Evolutionary conservation across 2,888 invertebrate genomes (phyloP), one percentile per base, ranked within the genome.

Genomic region (Brachycybe producta): DNA sequence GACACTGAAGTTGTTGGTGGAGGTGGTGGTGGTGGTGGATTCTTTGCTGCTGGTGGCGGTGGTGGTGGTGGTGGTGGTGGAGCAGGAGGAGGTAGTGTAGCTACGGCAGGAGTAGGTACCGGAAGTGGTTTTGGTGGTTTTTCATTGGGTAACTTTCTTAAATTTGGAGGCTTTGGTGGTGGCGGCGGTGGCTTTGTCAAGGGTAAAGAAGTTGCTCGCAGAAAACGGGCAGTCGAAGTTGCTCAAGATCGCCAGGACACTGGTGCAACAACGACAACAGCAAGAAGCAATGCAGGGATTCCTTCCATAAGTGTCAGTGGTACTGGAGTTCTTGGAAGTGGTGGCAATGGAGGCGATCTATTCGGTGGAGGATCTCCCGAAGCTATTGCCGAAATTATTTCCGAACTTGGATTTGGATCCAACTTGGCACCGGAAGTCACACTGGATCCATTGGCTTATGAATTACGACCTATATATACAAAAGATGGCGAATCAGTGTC

Each of bases 81-180:
- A 13, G 24, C 13, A 5, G 24, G 21, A 3, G 41, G 41, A 5
- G 40, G 40, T 2, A 23, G 40, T 2, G 40, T 17, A 39, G 17
- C 23, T 5, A 35, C 17, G 15, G 35, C 15, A 15, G 35, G 35
- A 15, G 35, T n/a, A 4, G 35, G 35, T n/a, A n/a, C n/a, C n/a
- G n/a, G n/a, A n/a, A n/a, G n/a, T n/a, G n/a, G n/a, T n/a, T n/a
- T 11, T 39, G 40, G 40, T 39, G 40, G 40, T n/a, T n/a, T n/a
- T n/a, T n/a, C n/a, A n/a, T n/a, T n/a, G n/a, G n/a, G n/a, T n/a
- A n/a, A n/a, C n/a, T n/a, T n/a, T n/a, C n/a, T n/a, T n/a, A n/a
- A n/a, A n/a, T n/a, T n/a, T 39, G 40, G 40, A n/a, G 40, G 40
- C 17, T 39, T 39, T 8, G 19, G n/a, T 19, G 7, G 15, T 39